These are phyloP conservation scores for Hypena proboscidalis DNA, from an alignment of 2,888 invertebrate genomes.

Conservation along the genomic window DNA sequence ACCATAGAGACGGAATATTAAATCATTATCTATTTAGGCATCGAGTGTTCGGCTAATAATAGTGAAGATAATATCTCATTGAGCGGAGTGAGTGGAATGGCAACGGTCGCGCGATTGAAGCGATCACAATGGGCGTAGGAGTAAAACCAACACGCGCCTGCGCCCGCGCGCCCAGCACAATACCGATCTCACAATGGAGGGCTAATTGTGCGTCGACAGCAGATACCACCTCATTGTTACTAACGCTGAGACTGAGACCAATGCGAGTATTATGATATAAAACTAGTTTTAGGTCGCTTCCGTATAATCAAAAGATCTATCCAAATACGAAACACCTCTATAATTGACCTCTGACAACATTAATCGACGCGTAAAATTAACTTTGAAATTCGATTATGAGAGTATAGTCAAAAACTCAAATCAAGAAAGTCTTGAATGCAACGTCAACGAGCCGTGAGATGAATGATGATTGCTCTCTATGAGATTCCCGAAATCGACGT, in stretches of 20 bases:
- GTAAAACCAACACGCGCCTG: constrained; percentile 75
- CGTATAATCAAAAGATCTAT: constrained; percentile 42
- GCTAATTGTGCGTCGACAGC: constrained; percentile 83
- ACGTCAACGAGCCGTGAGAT: constrained; percentile 78
- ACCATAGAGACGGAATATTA: constrained; percentile 54
- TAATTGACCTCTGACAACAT: constrained; percentile 35
- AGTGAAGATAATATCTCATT: constrained; percentile 74
- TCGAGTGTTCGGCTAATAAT: constrained; percentile 68
- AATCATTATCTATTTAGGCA: constrained; percentile 70
- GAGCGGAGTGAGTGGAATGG: constrained; percentile 63
- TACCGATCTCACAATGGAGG: constrained; percentile 67
- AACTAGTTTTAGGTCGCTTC: constrained; percentile 37
- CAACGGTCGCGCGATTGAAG: constrained; percentile 65
- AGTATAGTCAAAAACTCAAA: constrained; percentile 52
- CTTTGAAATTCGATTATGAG: constrained; percentile 54
- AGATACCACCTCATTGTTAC: constrained; percentile 66
- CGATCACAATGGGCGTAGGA: constrained; percentile 80
- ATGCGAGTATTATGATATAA: constrained; percentile 49
- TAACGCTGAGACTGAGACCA: constrained; percentile 49
- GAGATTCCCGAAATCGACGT: constrained; percentile 76
- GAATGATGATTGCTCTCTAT: constrained; percentile 80
- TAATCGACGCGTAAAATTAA: constrained; percentile 61
- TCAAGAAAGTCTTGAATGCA: constrained; percentile 58
- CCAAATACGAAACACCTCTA: constrained; percentile 38
- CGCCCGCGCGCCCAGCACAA: constrained; percentile 68